Evolutionary conservation across 37 sponge, comb jelly and placozoan genomes (phyloP).

Genomic region (Petrosia ficiformis): DNA sequence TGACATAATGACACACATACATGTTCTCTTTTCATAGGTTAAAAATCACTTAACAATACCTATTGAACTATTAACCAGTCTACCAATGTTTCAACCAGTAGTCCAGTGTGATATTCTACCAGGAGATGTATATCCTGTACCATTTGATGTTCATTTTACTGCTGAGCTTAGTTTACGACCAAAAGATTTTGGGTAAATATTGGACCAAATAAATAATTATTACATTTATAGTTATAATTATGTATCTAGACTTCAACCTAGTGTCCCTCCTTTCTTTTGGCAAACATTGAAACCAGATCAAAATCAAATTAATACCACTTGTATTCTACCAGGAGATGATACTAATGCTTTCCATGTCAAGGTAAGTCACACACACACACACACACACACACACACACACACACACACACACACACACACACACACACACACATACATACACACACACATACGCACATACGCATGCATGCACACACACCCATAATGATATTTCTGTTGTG

Average conservation of each 20-base stretch:
- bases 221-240: background rate
- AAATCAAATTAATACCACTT: too few relatives aligned
- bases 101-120: slow-evolving; percentile 8
- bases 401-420: too few relatives aligned
- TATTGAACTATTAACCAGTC: background rate
- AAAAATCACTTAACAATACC: background rate
- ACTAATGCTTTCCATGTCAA: too few relatives aligned
- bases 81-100: background rate
- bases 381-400: too few relatives aligned
- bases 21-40: background rate
- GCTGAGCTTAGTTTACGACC: slow-evolving; percentile 32
- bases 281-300: too few relatives aligned
- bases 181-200: slow-evolving; percentile 34
- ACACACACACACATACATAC: too few relatives aligned
- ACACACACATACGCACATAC: too few relatives aligned
- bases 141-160: slow-evolving; percentile 19
- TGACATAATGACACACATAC: background rate
- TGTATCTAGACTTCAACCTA: background rate
- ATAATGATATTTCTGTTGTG: too few relatives aligned
- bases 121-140: slow-evolving; percentile 33
- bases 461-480: too few relatives aligned
- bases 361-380: too few relatives aligned
- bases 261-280: background rate
- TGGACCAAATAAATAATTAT: background rate
- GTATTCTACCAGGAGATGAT: too few relatives aligned